phyloP scores from a whole-genome alignment of 2,888 invertebrate species.

The Oegoconia quadripuncta region DNA sequence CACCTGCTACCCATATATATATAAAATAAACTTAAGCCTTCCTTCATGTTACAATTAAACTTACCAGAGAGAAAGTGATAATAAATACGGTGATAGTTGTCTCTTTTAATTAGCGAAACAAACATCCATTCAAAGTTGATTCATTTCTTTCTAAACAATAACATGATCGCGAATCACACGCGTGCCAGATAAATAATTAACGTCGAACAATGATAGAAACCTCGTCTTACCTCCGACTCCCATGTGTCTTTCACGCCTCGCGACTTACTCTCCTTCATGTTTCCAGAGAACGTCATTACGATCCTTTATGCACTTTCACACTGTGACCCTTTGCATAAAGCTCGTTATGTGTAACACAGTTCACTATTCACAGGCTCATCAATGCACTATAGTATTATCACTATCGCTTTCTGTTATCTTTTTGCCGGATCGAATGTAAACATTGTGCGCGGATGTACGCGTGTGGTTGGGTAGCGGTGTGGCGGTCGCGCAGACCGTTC shows the following conservation, averaged over 20 bases:
- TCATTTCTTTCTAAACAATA: conserved; percentile 42
- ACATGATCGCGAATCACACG: conserved; percentile 44
- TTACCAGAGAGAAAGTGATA: conserved; percentile 24
- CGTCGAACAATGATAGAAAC: conserved; percentile 34
- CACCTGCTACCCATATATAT: too few species aligned
- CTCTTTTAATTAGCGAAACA: conserved; percentile 49
- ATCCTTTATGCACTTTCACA: conserved; percentile 56
- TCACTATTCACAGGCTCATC: conserved; percentile 33
- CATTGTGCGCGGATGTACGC: conserved; percentile 36
- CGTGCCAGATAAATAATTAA: conserved; percentile 35
- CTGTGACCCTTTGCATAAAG: conserved; percentile 34
- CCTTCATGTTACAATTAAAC: conserved; percentile 5
- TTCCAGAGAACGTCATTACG: conserved; percentile 68
- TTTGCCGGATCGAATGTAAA: conserved; percentile 48
- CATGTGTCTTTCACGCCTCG: conserved; percentile 64
- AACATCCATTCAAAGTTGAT: conserved; percentile 38
- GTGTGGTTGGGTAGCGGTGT: conserved; percentile 19
- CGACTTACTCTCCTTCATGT: conserved; percentile 70
- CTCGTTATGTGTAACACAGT: conserved; percentile 22
- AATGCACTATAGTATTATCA: conserved; percentile 44
- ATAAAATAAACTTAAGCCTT: not conserved
- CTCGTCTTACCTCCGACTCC: conserved; percentile 68
- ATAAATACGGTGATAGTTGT: conserved; percentile 32
- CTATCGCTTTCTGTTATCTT: conserved; percentile 66
- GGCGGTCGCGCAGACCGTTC: conserved; percentile 24